phyloP scores from a whole-genome alignment of 2,888 invertebrate species.

The Eueremaeus valkanovi region DNA sequence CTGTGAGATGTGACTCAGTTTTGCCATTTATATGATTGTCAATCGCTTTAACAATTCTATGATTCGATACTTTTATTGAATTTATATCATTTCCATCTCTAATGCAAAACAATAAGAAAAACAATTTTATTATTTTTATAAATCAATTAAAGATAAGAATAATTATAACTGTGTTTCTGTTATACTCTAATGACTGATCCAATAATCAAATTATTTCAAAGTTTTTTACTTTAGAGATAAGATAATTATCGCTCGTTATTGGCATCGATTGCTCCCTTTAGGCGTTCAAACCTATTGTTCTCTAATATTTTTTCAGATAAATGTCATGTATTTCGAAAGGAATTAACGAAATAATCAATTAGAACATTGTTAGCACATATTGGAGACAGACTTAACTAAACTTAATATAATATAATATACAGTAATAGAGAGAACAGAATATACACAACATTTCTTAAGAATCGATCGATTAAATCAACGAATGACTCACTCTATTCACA shows the following conservation, averaged over 20 bases:
- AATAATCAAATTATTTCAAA: background rate
- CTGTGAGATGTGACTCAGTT: background rate
- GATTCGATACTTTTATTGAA: background rate
- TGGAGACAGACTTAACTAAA: background rate
- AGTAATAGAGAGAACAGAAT: too few relatives aligned
- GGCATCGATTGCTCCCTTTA: background rate
- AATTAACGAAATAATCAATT: too few relatives aligned
- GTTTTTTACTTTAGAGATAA: background rate
- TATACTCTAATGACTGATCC: background rate
- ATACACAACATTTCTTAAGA: background rate
- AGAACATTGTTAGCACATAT: too few relatives aligned
- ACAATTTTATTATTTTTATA: background rate
- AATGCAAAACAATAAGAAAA: background rate
- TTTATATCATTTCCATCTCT: slow-evolving; percentile 4
- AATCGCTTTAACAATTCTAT: background rate
- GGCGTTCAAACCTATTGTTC: background rate
- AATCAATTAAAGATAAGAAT: background rate
- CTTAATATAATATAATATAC: too few relatives aligned
- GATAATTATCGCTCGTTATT: background rate
- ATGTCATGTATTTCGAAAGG: too few relatives aligned
- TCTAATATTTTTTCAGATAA: too few relatives aligned
- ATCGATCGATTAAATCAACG: background rate
- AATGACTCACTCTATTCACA: background rate
- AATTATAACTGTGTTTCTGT: background rate
- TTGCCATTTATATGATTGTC: slow-evolving; percentile 10